Evolutionary conservation across 2,113 vertebrate genomes (phyloP), one percentile per base, ranked within the genome.

Genomic region (Pollimyrus isidori): DNA sequence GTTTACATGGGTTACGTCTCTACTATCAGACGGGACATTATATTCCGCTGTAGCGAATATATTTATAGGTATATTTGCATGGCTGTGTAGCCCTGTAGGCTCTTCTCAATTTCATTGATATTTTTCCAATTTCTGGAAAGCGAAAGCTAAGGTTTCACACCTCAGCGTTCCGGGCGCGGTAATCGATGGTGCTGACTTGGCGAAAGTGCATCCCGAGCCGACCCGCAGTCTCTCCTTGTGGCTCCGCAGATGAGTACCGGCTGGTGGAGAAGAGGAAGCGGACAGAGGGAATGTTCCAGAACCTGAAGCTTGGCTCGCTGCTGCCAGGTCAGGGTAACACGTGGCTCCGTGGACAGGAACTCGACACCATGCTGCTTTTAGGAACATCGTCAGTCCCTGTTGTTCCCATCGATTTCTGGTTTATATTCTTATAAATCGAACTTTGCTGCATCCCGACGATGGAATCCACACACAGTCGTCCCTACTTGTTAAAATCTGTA

Each of bases 201-300:
- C n/a, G n/a, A 69, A 3, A 69, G 11, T 10, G 10, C 73, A 42
- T 19, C 11, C 73, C 35, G 73, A 19, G 35, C 73, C 17, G 15
- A 45, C 23, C 6, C 23, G 0, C 23, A 39, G 62, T 73, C n/a
- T 53, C 1, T 56, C 5, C 10, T 35, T 30, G 2, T 53, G 19
- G 0, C 30, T 23, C 46, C 88, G n/a, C 82, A 96, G 96, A 96
- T 91, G 95, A 96, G 89, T 95, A 96, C 91, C 90, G 93, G 26
- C 92, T 96, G 92, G 91, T 89, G 87, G 94, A 96, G 89, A 96
- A 96, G 93, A 94, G 95, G n/a, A 96, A 96, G 91, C 92, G 95
- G 3, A 96, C 95, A 0, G 94, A 92, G 46, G 94, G 94, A 62
- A 94, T 96, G 89, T 95, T 96, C 90, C 94, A 96, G 89, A 95